These are phyloP conservation scores for Patiria miniata DNA, from an alignment of 35 echinoderm and acorn worm species.

Conservation along the genomic window DNA sequence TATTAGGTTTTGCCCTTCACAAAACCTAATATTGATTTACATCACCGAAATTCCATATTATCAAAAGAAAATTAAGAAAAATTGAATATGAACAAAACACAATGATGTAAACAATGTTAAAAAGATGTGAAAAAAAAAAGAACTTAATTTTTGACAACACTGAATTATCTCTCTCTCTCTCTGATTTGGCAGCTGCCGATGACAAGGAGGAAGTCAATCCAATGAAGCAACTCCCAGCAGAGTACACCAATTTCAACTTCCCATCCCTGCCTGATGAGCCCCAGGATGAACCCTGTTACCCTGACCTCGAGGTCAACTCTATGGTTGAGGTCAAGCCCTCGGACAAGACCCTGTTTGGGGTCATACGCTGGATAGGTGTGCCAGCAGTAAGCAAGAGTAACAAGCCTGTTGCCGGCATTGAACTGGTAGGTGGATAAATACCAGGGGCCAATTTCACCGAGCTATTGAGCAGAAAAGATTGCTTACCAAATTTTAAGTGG, in stretches of 20 bases:
- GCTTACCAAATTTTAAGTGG: not conserved
- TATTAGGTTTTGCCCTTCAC: too few species aligned
- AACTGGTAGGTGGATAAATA: constrained; percentile 33
- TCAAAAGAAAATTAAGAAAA: too few species aligned
- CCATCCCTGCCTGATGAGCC: too few species aligned
- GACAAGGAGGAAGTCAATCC: not conserved
- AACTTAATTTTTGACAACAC: too few species aligned
- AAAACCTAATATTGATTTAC: too few species aligned
- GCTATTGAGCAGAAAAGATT: too few species aligned
- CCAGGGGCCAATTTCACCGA: not conserved
- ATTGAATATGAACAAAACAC: too few species aligned
- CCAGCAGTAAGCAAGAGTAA: not conserved
- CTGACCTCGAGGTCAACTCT: constrained; percentile 44
- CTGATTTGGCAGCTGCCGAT: not conserved
- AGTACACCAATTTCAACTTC: too few species aligned
- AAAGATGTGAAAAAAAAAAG: too few species aligned
- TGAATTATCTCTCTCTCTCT: not conserved
- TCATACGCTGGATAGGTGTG: constrained; percentile 37
- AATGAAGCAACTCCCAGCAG: too few species aligned
- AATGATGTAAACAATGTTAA: too few species aligned
- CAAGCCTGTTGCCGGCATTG: constrained; percentile 41
- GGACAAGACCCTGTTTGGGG: constrained; percentile 34
- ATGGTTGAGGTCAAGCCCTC: constrained; percentile 46
- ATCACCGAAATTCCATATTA: too few species aligned
- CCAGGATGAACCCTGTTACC: not conserved